These are phyloP conservation scores for Cataglyphis livida DNA, from an alignment of 2,888 invertebrate genomes.

Conservation along the genomic window DNA sequence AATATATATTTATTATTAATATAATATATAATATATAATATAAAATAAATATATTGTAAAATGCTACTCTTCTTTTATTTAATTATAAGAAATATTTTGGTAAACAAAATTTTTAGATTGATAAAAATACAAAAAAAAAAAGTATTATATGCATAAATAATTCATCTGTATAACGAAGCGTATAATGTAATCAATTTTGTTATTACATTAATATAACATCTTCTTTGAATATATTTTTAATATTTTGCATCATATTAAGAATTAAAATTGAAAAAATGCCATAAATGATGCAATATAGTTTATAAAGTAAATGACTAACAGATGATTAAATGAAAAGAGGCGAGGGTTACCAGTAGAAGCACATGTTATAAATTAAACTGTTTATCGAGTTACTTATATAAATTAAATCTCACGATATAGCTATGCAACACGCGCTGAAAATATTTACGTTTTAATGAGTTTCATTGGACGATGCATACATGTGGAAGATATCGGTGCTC, in stretches of 20 bases:
- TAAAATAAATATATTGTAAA: neutral
- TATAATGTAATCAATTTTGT: conserved; percentile 15
- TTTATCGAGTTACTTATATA: conserved; percentile 21
- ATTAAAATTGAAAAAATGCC: conserved; percentile 19
- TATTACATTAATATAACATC: neutral
- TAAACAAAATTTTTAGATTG: neutral
- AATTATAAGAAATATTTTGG: neutral
- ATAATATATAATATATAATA: too few species aligned
- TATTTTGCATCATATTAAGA: neutral
- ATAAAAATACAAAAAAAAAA: neutral
- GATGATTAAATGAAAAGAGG: neutral
- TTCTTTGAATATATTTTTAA: neutral
- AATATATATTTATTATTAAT: too few species aligned
- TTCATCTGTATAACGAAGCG: neutral
- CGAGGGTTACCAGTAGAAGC: neutral
- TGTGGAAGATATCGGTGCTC: neutral
- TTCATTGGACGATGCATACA: neutral
- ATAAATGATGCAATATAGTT: conserved; percentile 18
- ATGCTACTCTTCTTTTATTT: neutral
- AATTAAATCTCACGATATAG: neutral
- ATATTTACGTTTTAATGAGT: conserved; percentile 22
- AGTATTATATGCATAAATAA: neutral
- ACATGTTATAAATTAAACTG: conserved; percentile 17
- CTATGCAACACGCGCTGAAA: neutral
- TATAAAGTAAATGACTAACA: neutral